Base-by-base conservation (phyloP, 2,797 vertebrate genomes). In the Myotis daubentonii region DNA sequence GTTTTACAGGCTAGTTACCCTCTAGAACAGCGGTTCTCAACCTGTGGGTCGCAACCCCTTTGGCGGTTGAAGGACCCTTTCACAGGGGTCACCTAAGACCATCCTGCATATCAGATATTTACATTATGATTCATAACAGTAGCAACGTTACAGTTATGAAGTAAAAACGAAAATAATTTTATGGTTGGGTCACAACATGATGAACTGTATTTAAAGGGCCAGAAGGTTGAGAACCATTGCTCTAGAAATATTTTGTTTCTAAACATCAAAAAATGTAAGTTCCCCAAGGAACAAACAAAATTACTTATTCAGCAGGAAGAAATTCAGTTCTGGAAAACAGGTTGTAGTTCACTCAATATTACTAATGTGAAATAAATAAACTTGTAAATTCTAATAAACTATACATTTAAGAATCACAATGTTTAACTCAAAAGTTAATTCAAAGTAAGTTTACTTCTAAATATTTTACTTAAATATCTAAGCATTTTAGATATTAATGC, bases 241-340 rank as follows among this genome's bases (percentile, higher is more conserved):
- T 89, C 19, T 51, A 91, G 30, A 94, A 92, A 84, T 93, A 89
- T 8, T 92, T 76, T 91, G 68, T 47, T 92, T 57, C 25, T 47
- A 85, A 91, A 75, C 33, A 92, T 87, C 57, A 80, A 87, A 97
- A 83, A 91, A 28, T 44, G 47, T 66, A 93, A 55, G 25, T 17
- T 96, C 22, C 44, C n/a, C 47, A 41, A 93, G 89, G 38, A 93
- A 12, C 41, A 95, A 95, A 95, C 13, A 93, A 90, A 97, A 96
- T 89, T 95, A 84, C 7, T 78, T 75, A 85, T 28, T 53, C 38
- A 83, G n/a, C 7, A 49, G 53, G 33, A 23, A 92, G 38, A 87
- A 96, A 96, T 22, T 92, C 65, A 85, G 5, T 33, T 88, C 74
- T 83, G 23, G 88, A 55, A 95, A 92, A 85, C 23, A 30, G 33